Evolutionary conservation across 2,113 vertebrate genomes (phyloP), one percentile per base, ranked within the genome.

Genomic region (Lynx canadensis): DNA sequence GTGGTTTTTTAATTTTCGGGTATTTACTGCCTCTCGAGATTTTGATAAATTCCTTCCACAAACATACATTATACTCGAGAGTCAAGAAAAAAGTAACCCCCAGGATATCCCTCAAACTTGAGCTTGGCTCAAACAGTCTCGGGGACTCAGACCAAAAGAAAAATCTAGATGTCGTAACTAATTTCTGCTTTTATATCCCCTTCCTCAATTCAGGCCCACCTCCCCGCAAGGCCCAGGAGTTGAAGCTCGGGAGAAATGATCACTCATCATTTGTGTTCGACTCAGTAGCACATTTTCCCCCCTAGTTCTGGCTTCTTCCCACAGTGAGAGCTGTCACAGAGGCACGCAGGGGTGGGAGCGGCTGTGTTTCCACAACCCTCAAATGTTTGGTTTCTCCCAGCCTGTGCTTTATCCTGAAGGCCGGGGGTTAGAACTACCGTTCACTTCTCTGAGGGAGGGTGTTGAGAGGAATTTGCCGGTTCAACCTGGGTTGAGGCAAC

Each of bases 41-140:
- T 96, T 50, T 81, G 50, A 71, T 66, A 87, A 66, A 12, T 38
- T 36, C 95, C 73, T 86, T 19, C 45, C 73, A 52, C 55, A 69
- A 79, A 92, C 27, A 36, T 68, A 14, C 0, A 36, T 88, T 66
- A 36, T 2, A 36, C 80, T 94, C 74, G 52, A 83, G 57, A 69
- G 68, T 68, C 8, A n/a, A 69, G 74, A 74, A n/a, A 14, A 73
- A 63, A 48, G 7, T 15, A 41, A 87, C 36, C 31, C 60, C 41
- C 52, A 31, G 19, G 82, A n/a, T 57, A 60, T 18, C 55, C 38
- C 69, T 45, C 57, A 60, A 50, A 38, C 16, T 21, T 36, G 19
- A 48, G 12, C 16, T 76, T 60, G 55, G 89, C 29, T 71, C 69
- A 63, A 94, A 57, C 10, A 5, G 16, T 63, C 65, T 79, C 71